Evolutionary conservation across 2,797 vertebrate species (phyloP), one percentile per base, ranked within the genome.

Genomic region (Muscicapa striata): DNA sequence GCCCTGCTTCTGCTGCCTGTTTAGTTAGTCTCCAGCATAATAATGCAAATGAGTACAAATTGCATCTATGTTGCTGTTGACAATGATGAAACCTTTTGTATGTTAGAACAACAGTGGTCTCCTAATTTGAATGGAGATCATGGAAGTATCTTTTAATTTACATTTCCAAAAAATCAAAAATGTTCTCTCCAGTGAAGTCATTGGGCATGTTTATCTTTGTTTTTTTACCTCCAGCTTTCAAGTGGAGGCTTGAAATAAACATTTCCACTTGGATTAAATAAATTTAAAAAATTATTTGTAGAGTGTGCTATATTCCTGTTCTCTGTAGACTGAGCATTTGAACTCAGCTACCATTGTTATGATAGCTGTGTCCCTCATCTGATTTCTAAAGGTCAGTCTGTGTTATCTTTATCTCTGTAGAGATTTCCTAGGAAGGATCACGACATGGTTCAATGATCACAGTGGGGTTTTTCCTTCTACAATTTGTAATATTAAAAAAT

Each of bases 401-500:
- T 96, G 89, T 97, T 97, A 95, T 96, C 95, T 96, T 97, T 97
- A 95, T 97, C 94, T 94, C 96, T 96, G 84, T 66, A 93, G 96
- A 97, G 94, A 96, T 96, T 96, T 97, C 78, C 89, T 96, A 91
- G 91, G 94, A 97, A 96, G 93, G 89, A 97, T 96, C 93, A 96
- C 82, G 34, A 93, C 73, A 94, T 82, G 95, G 96, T 97, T 96
- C 96, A 96, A 8, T 94, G 97, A 97, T 97, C 97, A 97, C 93
- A 97, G 96, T 41, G 9, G 94, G 89, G 89, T 90, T 95, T 94
- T 96, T 97, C 94, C 93, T 97, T 96, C 83, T 97, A 94, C 94
- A 97, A 96, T 96, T 96, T 97, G 90, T 95, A 96, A 97, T 97
- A 97, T 97, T 97, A 97, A 97, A 97, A 97, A 97, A 97, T 96